phyloP scores from a whole-genome alignment of 2,113 vertebrate genomes.

The Dunckerocampus dactyliophorus region DNA sequence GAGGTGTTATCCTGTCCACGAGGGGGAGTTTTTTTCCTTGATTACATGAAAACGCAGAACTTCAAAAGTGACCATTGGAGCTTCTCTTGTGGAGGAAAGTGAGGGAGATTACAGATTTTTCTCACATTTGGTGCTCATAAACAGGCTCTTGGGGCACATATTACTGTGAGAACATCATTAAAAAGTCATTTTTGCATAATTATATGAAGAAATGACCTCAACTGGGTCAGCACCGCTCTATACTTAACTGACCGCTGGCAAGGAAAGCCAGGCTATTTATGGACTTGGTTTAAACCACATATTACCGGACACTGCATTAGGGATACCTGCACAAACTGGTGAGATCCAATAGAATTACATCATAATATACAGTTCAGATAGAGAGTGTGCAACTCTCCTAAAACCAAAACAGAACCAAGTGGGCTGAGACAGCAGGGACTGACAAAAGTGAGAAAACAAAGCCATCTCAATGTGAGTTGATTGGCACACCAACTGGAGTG shows the following conservation, averaged over 20 bases:
- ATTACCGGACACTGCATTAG: not conserved
- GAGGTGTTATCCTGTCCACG: too few species aligned
- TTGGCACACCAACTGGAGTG: not conserved
- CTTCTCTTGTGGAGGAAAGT: too few species aligned
- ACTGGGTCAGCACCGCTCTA: conserved; percentile 6
- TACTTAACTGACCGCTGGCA: conserved; percentile 26
- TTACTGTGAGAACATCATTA: too few species aligned
- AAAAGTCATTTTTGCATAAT: not conserved
- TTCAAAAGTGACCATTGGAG: too few species aligned
- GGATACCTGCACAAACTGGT: not conserved
- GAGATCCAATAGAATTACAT: not conserved
- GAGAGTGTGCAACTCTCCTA: not conserved
- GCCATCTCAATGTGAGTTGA: conserved; percentile 12
- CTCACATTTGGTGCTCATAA: too few species aligned
- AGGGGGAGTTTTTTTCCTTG: too few species aligned
- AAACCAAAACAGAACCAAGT: not conserved
- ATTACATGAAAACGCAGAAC: too few species aligned
- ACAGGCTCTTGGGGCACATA: too few species aligned
- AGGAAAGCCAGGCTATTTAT: conserved; percentile 17
- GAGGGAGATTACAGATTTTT: too few species aligned
- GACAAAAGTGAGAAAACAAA: conserved; percentile 3
- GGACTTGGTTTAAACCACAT: conserved; percentile 18
- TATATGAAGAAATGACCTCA: conserved; percentile 17
- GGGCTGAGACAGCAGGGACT: conserved; percentile 4
- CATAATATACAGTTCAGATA: too few species aligned